Evolutionary conservation across 1,140 invertebrate species (phyloP), one percentile per base, ranked within the genome.

Genomic region (Lepeophtheirus salmonis): DNA sequence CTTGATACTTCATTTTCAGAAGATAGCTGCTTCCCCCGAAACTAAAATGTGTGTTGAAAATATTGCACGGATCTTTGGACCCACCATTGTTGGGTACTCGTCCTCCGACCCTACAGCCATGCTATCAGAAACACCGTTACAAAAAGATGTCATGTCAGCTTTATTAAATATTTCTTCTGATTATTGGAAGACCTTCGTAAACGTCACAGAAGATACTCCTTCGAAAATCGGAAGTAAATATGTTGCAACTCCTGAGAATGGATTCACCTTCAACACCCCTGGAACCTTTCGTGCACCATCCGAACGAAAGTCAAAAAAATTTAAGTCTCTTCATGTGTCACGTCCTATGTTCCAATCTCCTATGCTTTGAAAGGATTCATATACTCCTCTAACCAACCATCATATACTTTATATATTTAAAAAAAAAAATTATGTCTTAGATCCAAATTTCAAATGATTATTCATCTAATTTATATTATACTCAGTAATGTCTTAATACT

Each of bases 21-120:
- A 75, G 21, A 41, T 60, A 14, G 49, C 49, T 16, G 76, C 79
- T 63, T 75, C 75, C 61, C 73, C 75, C 0, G 80, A 81, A 22
- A 83, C 82, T 56, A 82, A 83, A 71, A 91, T 90, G 87, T 79
- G 82, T 0, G 71, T 79, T 12, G 71, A 71, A 21, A 89, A 87
- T 74, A 73, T 91, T 16, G 78, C 85, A 0, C 83, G 80, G 68
- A 77, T 89, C 12, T 88, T 90, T 72, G 86, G 84, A 3, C 86
- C 86, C 2, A 89, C 85, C 1, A 74, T 90, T 53, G 78, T 90
- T 30, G 86, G 86, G 0, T 86, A 83, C 66, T 89, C 84, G 0
- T 75, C 72, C 49, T 16, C 30, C 49, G 57, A 60, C 20, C 57
- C 57, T 16, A 21, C 23, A 2, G 30, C 20, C 4, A 26, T 50